A percentile compares a stretch with the other conserved stretches of the same genome.
Conservation (phyloP, 2,797 vertebrate genomes). For the Ctenochaetus hawaiiensis region DNA sequence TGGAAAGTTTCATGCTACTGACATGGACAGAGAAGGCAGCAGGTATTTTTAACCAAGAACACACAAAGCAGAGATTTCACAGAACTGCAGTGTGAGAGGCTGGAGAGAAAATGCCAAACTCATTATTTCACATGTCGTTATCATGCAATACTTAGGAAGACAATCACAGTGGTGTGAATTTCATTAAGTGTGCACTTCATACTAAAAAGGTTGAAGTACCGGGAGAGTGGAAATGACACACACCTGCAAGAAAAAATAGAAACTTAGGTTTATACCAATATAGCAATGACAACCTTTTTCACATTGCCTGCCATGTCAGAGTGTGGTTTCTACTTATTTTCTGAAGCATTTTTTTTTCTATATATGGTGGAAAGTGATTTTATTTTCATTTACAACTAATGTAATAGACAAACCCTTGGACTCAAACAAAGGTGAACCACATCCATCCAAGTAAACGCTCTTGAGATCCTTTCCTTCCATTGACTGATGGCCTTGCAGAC, state of each 20-base stretch:
- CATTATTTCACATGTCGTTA: conserved; percentile 46
- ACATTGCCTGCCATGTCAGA: not conserved
- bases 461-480: conserved; percentile 52
- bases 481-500: conserved; percentile 65
- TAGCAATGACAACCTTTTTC: not conserved
- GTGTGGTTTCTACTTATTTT: not conserved
- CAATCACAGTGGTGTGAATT: conserved; percentile 23
- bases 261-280: conserved; percentile 7
- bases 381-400: conserved; percentile 34
- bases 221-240: conserved; percentile 14
- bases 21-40: conserved; percentile 30
- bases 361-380: not conserved
- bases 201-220: conserved; percentile 17
- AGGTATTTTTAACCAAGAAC: conserved; percentile 49
- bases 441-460: conserved; percentile 43
- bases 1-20: conserved; percentile 1
- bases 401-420: conserved; percentile 28
- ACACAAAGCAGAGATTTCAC: conserved; percentile 41
- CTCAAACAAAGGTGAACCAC: conserved; percentile 37
- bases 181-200: conserved; percentile 13
- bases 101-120: conserved; percentile 37
- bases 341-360: not conserved
- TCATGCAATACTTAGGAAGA: conserved; percentile 18
- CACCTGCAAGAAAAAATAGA: not conserved
- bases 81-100: conserved; percentile 17